A percentile compares a stretch with the other conserved stretches of the same genome.
Evolutionary conservation across 2,113 vertebrate genomes (phyloP).

Genomic region (Benitochromis conjunctus): DNA sequence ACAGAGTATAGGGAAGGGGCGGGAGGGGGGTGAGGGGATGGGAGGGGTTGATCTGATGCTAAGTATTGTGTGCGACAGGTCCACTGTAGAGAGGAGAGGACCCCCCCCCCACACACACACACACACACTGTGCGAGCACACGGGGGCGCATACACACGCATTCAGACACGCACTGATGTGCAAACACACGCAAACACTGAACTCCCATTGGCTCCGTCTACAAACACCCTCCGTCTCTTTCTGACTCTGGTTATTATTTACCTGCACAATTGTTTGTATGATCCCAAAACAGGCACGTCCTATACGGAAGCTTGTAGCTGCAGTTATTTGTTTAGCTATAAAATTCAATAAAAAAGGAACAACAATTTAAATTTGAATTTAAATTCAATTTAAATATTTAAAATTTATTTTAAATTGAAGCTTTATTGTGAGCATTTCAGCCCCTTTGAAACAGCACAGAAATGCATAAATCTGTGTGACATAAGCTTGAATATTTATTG

Average conservation of each 20-base stretch:
- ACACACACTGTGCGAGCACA: not conserved
- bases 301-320: not conserved
- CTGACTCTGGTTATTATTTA: not conserved
- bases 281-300: not conserved
- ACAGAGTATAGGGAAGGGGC: slow-evolving; percentile 31
- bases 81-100: slow-evolving; percentile 58
- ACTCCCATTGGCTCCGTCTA: not conserved
- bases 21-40: not conserved
- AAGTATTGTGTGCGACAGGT: slow-evolving; percentile 76
- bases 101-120: not conserved
- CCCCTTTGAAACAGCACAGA: not conserved
- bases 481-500: not conserved
- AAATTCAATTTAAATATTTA: not conserved
- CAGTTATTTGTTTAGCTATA: not conserved
- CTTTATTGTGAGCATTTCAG: not conserved
- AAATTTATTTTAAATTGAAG: not conserved
- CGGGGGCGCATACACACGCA: not conserved
- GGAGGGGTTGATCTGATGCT: slow-evolving; percentile 61
- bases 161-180: not conserved
- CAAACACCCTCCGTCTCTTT: not conserved
- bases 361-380: not conserved
- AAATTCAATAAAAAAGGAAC: not conserved
- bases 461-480: not conserved
- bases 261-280: not conserved
- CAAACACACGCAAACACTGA: not conserved